Conservation (phyloP, 2,888 invertebrate species). For the Empis livida region DNA sequence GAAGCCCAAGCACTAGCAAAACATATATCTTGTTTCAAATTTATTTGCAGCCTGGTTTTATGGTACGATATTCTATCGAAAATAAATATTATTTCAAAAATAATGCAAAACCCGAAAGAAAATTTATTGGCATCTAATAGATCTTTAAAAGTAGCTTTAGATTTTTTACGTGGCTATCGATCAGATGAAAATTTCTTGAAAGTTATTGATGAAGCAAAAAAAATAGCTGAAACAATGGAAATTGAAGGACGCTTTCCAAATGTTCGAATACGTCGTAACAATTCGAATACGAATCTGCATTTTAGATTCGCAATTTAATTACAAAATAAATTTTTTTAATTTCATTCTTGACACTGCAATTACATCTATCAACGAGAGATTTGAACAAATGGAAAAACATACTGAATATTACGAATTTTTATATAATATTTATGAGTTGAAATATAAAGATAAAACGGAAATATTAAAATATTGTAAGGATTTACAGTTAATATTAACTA, state of each 20-base stretch:
- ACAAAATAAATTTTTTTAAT: neutral
- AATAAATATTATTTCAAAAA: neutral
- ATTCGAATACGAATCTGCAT: neutral
- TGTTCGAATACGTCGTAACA: neutral
- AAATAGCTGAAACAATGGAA: neutral
- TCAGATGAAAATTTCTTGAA: neutral
- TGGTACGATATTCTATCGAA: neutral
- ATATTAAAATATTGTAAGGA: neutral
- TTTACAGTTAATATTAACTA: neutral
- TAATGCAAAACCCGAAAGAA: neutral
- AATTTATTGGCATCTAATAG: neutral
- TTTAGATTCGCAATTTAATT: neutral
- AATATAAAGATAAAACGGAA: neutral
- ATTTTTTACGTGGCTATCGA: neutral
- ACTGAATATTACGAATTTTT: neutral
- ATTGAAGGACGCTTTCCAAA: neutral
- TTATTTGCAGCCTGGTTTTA: neutral
- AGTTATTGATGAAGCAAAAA: neutral
- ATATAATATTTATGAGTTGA: neutral
- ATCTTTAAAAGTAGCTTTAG: neutral
- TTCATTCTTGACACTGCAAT: neutral
- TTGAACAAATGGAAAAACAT: neutral
- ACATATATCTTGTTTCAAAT: neutral
- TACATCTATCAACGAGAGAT: neutral
- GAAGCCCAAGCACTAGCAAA: neutral